Evolutionary conservation across 1,140 invertebrate species (phyloP).

Genomic region (Vanessa atalanta): DNA sequence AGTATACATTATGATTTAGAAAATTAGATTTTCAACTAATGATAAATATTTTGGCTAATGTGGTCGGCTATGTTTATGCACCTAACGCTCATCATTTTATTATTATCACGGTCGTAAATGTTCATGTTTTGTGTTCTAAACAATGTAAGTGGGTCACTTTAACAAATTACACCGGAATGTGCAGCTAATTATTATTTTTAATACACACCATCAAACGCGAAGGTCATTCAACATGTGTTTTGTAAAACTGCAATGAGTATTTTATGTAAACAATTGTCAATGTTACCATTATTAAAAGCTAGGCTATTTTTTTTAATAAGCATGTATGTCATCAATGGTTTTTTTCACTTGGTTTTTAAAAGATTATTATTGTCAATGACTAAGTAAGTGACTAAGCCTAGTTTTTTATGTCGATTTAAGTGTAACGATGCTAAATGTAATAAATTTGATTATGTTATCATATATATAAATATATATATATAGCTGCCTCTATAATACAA

Average conservation of each 20-base stretch:
- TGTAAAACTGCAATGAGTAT: not conserved
- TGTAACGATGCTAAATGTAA: too few relatives aligned
- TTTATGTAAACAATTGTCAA: not conserved
- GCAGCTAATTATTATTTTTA: slow-evolving; percentile 22
- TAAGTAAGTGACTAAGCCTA: too few relatives aligned
- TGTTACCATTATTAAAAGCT: not conserved
- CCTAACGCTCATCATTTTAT: slow-evolving; percentile 8
- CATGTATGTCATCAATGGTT: too few relatives aligned
- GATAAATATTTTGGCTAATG: slow-evolving; percentile 3
- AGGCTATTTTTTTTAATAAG: too few relatives aligned
- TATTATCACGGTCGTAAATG: slow-evolving; percentile 20
- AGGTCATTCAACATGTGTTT: slow-evolving; percentile 9
- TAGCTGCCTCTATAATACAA: too few relatives aligned
- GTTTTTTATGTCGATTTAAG: too few relatives aligned
- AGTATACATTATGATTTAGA: not conserved
- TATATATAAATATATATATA: too few relatives aligned
- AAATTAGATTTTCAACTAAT: not conserved
- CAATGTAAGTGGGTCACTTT: slow-evolving; percentile 29
- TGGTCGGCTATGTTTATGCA: not conserved
- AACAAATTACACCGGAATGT: slow-evolving; percentile 19
- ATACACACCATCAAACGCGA: not conserved
- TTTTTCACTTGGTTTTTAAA: too few relatives aligned
- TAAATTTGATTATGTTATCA: too few relatives aligned
- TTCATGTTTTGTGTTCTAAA: slow-evolving; percentile 31
- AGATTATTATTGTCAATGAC: too few relatives aligned